Base-by-base conservation (phyloP, 2,797 vertebrate species). In the Nyctalus aviator region DNA sequence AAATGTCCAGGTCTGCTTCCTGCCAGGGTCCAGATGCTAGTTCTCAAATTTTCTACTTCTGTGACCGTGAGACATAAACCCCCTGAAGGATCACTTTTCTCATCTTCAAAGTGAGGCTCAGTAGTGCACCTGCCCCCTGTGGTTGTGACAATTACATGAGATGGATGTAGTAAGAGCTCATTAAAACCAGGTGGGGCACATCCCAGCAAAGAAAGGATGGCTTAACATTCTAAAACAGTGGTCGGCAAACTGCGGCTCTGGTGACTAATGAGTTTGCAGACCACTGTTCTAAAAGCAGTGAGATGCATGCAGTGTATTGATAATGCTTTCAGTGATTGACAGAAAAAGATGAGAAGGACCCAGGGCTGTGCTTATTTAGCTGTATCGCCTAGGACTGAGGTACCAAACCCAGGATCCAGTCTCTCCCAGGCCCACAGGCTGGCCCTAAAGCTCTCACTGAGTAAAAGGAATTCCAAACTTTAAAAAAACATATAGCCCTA, bases 1-100 rank as follows among this genome's bases (percentile, higher is more conserved):
- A 75, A 82, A 9, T 79, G 17, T 88, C 81, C n/a, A 75, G 41
- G 90, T 90, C 10, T 20, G 66, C 68, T 85, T 86, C 78, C 48
- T 85, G 27, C 68, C 37, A 30, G 32, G 66, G 25, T 77, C 25
- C 76, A 82, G 46, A 62, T 73, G 41, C 91, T 55, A 46, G 18
- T 73, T 89, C 30, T 81, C 46, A 35, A 79, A n/a, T 76, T 53
- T 85, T 85, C 37, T 66, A 6, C 5, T 21, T 64, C 57, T 48
- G 11, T 91, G 72, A 32, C n/a, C 25, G 20, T 71, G 27, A 37
- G 10, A 3, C 71, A 32, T 83, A 81, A 94, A 55, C 13, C 46
- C 37, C 35, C 71, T 53, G 53, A 82, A 44, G n/a, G 32, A n/a
- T 81, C 73, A 85, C 46, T 53, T 82, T 32, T 25, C 64, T 85